Evolutionary conservation across 2,113 vertebrate genomes (phyloP).

Genomic region (Rattus rattus): DNA sequence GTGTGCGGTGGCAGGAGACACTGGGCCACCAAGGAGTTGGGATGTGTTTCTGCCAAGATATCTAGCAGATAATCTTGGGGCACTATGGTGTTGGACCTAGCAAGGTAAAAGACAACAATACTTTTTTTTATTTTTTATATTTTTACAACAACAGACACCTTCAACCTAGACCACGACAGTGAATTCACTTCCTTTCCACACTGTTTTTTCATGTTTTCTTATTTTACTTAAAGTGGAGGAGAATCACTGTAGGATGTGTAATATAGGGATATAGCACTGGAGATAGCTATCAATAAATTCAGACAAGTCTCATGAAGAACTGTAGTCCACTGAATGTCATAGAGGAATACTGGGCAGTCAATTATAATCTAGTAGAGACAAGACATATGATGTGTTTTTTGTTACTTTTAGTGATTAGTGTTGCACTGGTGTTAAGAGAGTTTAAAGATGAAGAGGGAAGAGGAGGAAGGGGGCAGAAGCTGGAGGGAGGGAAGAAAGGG

Average conservation of each 20-base stretch:
- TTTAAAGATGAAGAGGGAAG: background rate
- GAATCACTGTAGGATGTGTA: background rate
- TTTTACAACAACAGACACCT: background rate
- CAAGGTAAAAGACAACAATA: no score
- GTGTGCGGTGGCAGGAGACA: no score
- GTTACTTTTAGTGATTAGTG: background rate
- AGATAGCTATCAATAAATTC: background rate
- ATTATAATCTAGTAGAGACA: background rate
- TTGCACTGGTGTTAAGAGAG: background rate
- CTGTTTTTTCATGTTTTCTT: background rate
- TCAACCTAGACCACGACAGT: background rate
- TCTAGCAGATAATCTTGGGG: no score
- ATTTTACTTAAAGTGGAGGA: background rate
- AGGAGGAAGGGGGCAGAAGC: background rate
- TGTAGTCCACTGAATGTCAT: background rate
- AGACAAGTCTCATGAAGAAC: constrained; percentile 15
- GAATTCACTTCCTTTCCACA: background rate
- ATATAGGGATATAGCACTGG: background rate
- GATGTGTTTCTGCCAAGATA: no score
- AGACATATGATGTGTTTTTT: background rate
- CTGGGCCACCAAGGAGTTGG: no score
- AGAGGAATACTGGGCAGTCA: background rate
- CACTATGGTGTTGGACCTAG: no score
- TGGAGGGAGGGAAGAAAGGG: background rate
- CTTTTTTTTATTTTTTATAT: no score